These are phyloP conservation scores for Sclerodermus sp. DNA, from an alignment of 2,888 invertebrate genomes.

Conservation along the genomic window DNA sequence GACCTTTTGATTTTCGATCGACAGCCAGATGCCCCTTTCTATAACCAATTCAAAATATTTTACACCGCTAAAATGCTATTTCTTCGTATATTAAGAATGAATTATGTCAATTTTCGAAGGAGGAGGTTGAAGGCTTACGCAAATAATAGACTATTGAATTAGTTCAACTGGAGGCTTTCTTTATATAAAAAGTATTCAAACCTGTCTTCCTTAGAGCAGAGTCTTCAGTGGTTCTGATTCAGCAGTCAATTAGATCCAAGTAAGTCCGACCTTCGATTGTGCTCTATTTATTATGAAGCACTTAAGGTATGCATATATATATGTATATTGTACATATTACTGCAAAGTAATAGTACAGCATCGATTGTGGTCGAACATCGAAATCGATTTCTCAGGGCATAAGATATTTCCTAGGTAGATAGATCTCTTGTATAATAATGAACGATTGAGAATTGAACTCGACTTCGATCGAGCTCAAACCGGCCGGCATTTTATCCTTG, in stretches of 20 bases:
- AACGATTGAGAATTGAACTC: too few species aligned
- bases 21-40: not conserved
- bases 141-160: too few species aligned
- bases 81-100: too few species aligned
- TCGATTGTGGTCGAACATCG: constrained; percentile 9
- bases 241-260: constrained; percentile 17
- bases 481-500: too few species aligned
- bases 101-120: too few species aligned
- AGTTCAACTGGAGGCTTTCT: too few species aligned
- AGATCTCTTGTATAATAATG: too few species aligned
- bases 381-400: constrained; percentile 12
- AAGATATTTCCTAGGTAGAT: not conserved
- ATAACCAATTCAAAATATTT: too few species aligned
- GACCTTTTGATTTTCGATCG: constrained; percentile 1
- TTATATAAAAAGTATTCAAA: not conserved
- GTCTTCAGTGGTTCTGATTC: constrained; percentile 14
- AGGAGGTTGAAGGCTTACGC: too few species aligned
- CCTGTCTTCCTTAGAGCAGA: constrained; percentile 22
- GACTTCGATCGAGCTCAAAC: too few species aligned
- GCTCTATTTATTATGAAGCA: not conserved
- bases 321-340: not conserved
- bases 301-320: not conserved
- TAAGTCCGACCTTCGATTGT: constrained; percentile 10
- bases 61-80: too few species aligned
- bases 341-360: not conserved